These are phyloP conservation scores for Corvus hawaiiensis DNA, from an alignment of 2,113 vertebrate species.

Conservation along the genomic window DNA sequence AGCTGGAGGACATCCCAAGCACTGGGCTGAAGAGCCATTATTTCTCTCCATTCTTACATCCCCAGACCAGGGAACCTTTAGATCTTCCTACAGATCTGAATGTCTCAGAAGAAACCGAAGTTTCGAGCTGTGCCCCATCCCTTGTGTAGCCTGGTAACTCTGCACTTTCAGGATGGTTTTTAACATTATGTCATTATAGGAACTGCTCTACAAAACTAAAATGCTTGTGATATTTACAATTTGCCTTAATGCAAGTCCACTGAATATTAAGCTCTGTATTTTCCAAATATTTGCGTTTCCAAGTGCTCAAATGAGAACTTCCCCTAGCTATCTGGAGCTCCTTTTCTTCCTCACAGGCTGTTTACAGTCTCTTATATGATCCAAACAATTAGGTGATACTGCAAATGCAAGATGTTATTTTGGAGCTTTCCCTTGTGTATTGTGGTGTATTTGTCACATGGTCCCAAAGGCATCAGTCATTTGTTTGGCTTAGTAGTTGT, in stretches of 20 bases:
- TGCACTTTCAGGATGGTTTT: not conserved
- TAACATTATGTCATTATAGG: not conserved
- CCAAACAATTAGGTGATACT: not conserved
- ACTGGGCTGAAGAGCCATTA: not conserved
- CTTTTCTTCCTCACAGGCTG: conserved; percentile 13
- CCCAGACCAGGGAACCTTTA: not conserved
- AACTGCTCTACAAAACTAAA: conserved; percentile 9
- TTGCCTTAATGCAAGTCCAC: conserved; percentile 30
- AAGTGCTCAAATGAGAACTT: conserved; percentile 47
- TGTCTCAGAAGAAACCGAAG: not conserved
- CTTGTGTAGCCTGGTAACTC: not conserved
- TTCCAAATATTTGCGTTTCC: conserved; percentile 63
- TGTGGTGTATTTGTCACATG: conserved; percentile 9
- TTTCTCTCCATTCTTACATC: not conserved
- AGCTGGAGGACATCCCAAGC: not conserved
- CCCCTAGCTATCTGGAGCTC: conserved; percentile 21
- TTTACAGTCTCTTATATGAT: conserved; percentile 26
- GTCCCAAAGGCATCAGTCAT: not conserved
- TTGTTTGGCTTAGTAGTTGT: not conserved
- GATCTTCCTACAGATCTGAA: not conserved
- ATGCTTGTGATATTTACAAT: not conserved
- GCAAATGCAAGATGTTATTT: conserved; percentile 30
- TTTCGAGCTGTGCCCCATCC: not conserved
- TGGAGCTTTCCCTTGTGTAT: conserved; percentile 28
- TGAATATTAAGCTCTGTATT: conserved; percentile 54